Evolutionary conservation across 2,113 vertebrate genomes (phyloP).

Genomic region (Geococcyx californianus): DNA sequence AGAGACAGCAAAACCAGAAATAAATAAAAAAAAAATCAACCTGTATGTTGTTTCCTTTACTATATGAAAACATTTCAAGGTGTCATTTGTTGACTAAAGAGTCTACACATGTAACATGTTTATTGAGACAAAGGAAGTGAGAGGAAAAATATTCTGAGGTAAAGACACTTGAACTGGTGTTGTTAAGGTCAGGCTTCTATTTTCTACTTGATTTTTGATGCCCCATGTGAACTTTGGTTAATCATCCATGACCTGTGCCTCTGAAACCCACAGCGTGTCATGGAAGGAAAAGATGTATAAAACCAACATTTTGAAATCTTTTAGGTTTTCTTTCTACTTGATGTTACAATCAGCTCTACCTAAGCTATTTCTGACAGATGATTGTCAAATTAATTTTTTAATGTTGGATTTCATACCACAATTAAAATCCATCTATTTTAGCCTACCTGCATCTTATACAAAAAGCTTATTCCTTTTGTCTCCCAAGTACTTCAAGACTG

Average conservation of each 20-base stretch:
- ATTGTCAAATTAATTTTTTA: neutral
- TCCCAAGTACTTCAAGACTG: neutral
- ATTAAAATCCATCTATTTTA: neutral
- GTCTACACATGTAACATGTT: neutral
- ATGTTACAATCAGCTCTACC: neutral
- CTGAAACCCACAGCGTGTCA: neutral
- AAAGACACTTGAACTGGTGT: neutral
- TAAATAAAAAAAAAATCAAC: neutral
- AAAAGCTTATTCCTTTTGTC: neutral
- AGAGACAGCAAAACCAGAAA: neutral
- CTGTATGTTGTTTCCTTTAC: neutral
- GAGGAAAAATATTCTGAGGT: neutral
- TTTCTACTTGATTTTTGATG: slow-evolving; percentile 48
- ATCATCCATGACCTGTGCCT: neutral
- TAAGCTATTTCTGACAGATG: neutral
- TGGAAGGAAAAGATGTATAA: neutral
- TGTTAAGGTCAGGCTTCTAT: slow-evolving; percentile 37
- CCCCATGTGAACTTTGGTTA: neutral
- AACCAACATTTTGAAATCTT: neutral
- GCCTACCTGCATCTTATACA: neutral
- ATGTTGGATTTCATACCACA: neutral
- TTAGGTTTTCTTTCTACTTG: neutral
- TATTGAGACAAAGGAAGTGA: neutral
- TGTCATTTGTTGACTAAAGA: neutral
- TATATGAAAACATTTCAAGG: neutral